Base-by-base conservation (phyloP, 2,113 vertebrate genomes). In the Rutilus rutilus region DNA sequence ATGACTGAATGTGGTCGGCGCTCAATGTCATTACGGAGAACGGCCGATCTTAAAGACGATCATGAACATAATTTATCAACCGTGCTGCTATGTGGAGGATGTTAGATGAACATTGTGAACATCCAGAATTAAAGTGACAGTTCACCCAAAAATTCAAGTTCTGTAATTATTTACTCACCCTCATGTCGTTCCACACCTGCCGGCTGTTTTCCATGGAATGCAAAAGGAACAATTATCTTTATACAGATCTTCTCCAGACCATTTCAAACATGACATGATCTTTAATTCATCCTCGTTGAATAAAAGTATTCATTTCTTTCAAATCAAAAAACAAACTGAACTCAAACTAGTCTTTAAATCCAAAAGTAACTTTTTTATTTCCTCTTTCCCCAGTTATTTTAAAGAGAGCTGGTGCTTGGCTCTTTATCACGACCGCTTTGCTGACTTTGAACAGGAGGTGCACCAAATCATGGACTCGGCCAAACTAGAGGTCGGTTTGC, bases 341-440 rank as follows among this genome's bases (percentile, higher is more conserved):
- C 52, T 54, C 52, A 54, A 6, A 19, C 17, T 54, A 39, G 21
- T 52, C 14, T 25, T 36, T 21, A 19, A 25, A 50, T 64, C 5
- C 30, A 39, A 6, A 17, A 33, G 6, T 45, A 3, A n/a, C 7
- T 75, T 69, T 23, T 69, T 25, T 0, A 42, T 45, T 47, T 54
- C 27, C 14, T 7, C 85, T 4, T 84, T 88, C 90, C 92, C 17
- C 93, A 99, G 98, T 91, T 99, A 96, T 95, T 98, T 99, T 94
- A 95, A 87, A 65, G 96, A 98, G 92, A 93, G 94, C 25, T 97
- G 97, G 95, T 96, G 94, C 87, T 90, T 97, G 93, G 95, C 96
- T 87, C 86, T 99, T 89, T 98, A 95, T 92, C 97, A 97, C 5
- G 97, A 99, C 95, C 96, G 94, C 65, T 98, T 99, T 94, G 93